Evolutionary conservation across 2,888 invertebrate species (phyloP).

Genomic region (Calephelis perditalis): DNA sequence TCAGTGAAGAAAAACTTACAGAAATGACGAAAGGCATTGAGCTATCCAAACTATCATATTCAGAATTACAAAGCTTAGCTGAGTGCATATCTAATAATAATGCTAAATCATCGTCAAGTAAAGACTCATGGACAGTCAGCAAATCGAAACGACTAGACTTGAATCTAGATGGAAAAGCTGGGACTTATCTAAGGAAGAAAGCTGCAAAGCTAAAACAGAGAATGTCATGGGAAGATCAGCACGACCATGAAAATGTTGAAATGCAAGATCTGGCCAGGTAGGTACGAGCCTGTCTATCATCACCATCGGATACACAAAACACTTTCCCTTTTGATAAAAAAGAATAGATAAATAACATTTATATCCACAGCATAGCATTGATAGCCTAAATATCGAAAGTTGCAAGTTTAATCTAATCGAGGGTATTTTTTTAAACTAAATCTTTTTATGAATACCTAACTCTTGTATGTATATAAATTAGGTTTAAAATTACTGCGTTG

Average conservation of each 20-base stretch:
- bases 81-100: constrained; percentile 54
- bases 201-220: constrained; percentile 71
- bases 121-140: constrained; percentile 61
- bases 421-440: no score
- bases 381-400: no score
- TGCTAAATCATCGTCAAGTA: constrained; percentile 68
- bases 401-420: no score
- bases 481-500: no score
- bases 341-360: no score
- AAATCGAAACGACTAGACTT: constrained; percentile 66
- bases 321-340: neutral
- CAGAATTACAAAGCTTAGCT: constrained; percentile 67
- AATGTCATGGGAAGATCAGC: constrained; percentile 85
- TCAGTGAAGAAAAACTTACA: constrained; percentile 59
- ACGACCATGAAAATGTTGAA: constrained; percentile 83
- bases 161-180: constrained; percentile 67
- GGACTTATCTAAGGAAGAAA: constrained; percentile 69
- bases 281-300: neutral
- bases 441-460: no score
- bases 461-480: no score
- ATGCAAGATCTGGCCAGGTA: constrained; percentile 80
- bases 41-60: constrained; percentile 59
- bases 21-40: constrained; percentile 65
- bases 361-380: no score
- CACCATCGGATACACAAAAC: neutral